phyloP scores from a whole-genome alignment of 2,113 vertebrate species.

The Passerina amoena region DNA sequence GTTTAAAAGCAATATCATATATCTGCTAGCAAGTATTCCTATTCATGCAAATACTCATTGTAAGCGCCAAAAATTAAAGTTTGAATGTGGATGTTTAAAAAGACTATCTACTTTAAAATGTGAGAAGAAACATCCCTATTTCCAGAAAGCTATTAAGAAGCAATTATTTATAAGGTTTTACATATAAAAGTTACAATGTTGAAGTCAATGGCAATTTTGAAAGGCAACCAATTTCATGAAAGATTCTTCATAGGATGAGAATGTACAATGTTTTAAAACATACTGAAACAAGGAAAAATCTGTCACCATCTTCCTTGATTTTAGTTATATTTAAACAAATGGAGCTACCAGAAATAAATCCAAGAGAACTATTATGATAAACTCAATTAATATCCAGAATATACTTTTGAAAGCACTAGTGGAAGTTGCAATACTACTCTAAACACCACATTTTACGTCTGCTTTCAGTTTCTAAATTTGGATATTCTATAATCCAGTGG shows the following conservation, averaged over 20 bases:
- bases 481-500: not conserved
- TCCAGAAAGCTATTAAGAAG: not conserved
- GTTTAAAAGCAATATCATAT: not conserved
- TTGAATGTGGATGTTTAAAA: not conserved
- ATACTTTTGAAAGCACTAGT: not conserved
- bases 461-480: not conserved
- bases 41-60: not conserved
- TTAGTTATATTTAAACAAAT: not conserved
- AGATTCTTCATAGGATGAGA: not conserved
- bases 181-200: not conserved
- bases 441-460: not conserved
- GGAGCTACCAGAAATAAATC: not conserved
- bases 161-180: not conserved
- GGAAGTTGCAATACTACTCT: not conserved
- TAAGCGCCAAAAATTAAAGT: not conserved
- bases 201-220: not conserved
- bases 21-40: not conserved
- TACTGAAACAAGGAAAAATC: not conserved
- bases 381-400: not conserved
- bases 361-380: not conserved
- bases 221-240: not conserved
- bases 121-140: not conserved
- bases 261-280: not conserved
- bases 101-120: not conserved
- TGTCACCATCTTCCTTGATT: not conserved